Evolutionary conservation across 1,140 invertebrate genomes (phyloP).

Genomic region (Cydia fagiglandana): DNA sequence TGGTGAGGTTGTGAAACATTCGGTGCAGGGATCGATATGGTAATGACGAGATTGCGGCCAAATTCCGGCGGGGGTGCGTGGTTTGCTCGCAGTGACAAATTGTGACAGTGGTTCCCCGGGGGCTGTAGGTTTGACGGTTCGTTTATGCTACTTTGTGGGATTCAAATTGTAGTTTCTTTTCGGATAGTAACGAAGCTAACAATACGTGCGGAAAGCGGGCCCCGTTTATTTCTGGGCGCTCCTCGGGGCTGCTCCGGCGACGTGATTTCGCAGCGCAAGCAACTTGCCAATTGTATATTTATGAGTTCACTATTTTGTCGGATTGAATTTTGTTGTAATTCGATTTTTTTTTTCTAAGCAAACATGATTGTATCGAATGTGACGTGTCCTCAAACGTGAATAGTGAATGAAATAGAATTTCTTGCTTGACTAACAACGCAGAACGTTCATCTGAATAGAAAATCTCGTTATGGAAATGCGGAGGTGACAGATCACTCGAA

Average conservation of each 20-base stretch:
- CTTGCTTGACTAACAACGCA: slow-evolving; percentile 31
- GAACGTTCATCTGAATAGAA: slow-evolving; percentile 21
- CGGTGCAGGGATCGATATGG: not conserved
- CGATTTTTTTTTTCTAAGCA: slow-evolving; percentile 45
- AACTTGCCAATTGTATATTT: slow-evolving; percentile 76
- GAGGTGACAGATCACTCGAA: slow-evolving; percentile 17
- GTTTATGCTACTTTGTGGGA: slow-evolving; percentile 66
- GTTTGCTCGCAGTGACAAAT: slow-evolving; percentile 39
- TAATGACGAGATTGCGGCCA: slow-evolving; percentile 22
- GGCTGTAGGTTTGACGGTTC: slow-evolving; percentile 65
- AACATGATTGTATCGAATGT: slow-evolving; percentile 29
- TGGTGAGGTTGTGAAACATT: not conserved
- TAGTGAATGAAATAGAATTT: slow-evolving; percentile 36
- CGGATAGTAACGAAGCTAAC: slow-evolving; percentile 64
- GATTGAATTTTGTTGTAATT: slow-evolving; percentile 62
- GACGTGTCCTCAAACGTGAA: slow-evolving; percentile 24
- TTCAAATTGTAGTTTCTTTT: slow-evolving; percentile 72
- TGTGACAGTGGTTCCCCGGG: slow-evolving; percentile 58
- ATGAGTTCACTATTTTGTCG: slow-evolving; percentile 69
- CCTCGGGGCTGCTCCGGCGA: slow-evolving; percentile 56
- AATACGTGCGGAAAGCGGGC: slow-evolving; percentile 72
- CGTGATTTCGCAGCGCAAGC: slow-evolving; percentile 70
- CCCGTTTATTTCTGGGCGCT: slow-evolving; percentile 62
- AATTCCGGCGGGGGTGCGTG: slow-evolving; percentile 10
- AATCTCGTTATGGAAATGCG: slow-evolving; percentile 22